Conservation (phyloP, 2,888 invertebrate genomes). For the Erebia aethiops region DNA sequence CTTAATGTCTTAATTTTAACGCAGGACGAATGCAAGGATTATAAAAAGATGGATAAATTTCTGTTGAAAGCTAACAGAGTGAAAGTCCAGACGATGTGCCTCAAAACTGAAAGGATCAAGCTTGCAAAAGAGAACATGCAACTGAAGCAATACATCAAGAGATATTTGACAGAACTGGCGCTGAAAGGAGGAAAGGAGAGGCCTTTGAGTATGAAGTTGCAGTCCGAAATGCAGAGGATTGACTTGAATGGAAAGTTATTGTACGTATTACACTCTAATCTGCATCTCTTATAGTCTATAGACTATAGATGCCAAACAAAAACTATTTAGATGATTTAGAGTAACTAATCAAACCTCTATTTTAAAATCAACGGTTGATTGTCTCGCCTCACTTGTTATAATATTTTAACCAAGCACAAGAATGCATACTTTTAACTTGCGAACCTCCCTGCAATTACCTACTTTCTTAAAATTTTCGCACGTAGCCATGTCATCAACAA, state of each 20-base stretch:
- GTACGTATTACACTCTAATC: slow-evolving; percentile 28
- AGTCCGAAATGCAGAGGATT: slow-evolving; percentile 52
- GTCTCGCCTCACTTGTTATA: too few relatives aligned
- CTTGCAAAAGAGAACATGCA: slow-evolving; percentile 84
- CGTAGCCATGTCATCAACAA: too few relatives aligned
- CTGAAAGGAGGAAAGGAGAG: slow-evolving; percentile 66
- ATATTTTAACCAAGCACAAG: too few relatives aligned
- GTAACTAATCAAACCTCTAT: too few relatives aligned
- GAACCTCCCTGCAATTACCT: too few relatives aligned
- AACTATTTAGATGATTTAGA: too few relatives aligned
- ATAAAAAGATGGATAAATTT: slow-evolving; percentile 87
- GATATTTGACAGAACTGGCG: slow-evolving; percentile 84
- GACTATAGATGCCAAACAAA: too few relatives aligned
- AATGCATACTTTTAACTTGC: too few relatives aligned
- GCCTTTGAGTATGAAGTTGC: slow-evolving; percentile 61
- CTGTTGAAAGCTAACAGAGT: slow-evolving; percentile 81
- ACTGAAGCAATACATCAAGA: slow-evolving; percentile 84
- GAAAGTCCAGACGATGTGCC: slow-evolving; percentile 68
- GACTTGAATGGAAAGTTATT: slow-evolving; percentile 41
- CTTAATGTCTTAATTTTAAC: not conserved
- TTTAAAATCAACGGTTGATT: too few relatives aligned
- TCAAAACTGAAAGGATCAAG: slow-evolving; percentile 68
- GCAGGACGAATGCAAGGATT: slow-evolving; percentile 78
- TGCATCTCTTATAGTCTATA: not conserved
- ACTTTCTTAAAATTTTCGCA: too few relatives aligned